Conservation (phyloP, 1,140 invertebrate genomes). For the Listronotus oregonensis region DNA sequence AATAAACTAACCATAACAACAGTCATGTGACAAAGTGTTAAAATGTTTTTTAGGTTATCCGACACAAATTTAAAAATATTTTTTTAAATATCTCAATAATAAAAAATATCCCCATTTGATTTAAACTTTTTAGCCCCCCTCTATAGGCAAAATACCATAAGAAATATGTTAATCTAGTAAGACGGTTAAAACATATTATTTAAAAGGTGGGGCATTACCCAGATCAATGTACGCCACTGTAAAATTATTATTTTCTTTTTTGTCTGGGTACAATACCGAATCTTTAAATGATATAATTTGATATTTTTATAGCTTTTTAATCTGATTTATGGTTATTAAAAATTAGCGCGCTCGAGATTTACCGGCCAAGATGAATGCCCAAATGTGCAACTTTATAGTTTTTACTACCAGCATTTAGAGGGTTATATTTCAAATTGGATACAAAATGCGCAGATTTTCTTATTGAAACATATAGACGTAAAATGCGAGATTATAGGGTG, state of each 20-base stretch:
- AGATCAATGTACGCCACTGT: background rate
- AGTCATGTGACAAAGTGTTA: too few species aligned
- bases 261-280: conserved; percentile 10
- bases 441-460: conserved; percentile 10
- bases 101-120: too few species aligned
- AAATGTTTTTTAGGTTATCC: too few species aligned
- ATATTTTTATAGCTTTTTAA: conserved; percentile 34
- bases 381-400: conserved; percentile 31
- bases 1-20: too few species aligned
- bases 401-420: conserved; percentile 16
- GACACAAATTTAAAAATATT: too few species aligned
- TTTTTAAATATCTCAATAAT: too few species aligned
- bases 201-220: too few species aligned
- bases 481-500: conserved; percentile 14
- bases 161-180: too few species aligned
- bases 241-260: conserved; percentile 2
- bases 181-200: too few species aligned
- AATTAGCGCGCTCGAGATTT: conserved; percentile 26
- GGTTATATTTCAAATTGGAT: conserved; percentile 4
- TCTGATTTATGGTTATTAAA: conserved; percentile 40
- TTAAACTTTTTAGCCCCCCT: too few species aligned
- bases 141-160: too few species aligned
- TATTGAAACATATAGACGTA: conserved; percentile 16
- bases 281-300: conserved; percentile 27
- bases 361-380: conserved; percentile 17